These are phyloP conservation scores for Pristionchus maxplancki DNA, from an alignment of 2,888 invertebrate species.

Conservation along the genomic window DNA sequence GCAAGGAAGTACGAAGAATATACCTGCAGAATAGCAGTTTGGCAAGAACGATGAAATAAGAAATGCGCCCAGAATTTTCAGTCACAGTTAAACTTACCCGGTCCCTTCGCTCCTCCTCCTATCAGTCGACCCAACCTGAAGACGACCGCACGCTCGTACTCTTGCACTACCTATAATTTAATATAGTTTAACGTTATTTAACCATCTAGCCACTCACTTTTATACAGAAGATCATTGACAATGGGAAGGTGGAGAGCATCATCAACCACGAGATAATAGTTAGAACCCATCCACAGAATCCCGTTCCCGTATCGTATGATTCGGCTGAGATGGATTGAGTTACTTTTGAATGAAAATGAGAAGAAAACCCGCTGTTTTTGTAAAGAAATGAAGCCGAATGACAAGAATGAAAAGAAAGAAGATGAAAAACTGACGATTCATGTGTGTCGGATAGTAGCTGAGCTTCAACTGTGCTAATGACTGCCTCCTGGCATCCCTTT, in stretches of 20 bases:
- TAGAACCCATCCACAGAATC: constrained; percentile 71
- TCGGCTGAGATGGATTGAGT: constrained; percentile 67
- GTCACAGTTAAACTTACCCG: neutral
- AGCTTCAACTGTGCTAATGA: constrained; percentile 77
- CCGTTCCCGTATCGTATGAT: constrained; percentile 74
- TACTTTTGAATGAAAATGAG: neutral
- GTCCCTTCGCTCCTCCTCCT: constrained; percentile 84
- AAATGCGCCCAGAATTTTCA: neutral
- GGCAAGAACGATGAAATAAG: neutral
- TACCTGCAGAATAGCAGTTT: constrained; percentile 55
- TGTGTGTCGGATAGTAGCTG: constrained; percentile 75
- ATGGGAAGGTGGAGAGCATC: constrained; percentile 66
- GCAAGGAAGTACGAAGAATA: constrained; percentile 85
- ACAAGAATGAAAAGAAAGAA: neutral
- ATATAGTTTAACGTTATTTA: neutral
- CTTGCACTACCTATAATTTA: constrained; percentile 62
- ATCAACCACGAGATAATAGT: constrained; percentile 69
- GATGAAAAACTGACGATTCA: constrained; percentile 66
- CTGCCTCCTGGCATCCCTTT: constrained; percentile 74
- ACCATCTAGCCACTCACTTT: constrained; percentile 58
- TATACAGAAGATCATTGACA: constrained; percentile 71
- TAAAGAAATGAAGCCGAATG: neutral
- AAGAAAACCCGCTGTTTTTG: neutral
- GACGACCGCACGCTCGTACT: constrained; percentile 87
- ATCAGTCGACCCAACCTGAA: constrained; percentile 88